Base-by-base conservation (phyloP, 23 tunicate genomes). In the Phallusia fumigata region DNA sequence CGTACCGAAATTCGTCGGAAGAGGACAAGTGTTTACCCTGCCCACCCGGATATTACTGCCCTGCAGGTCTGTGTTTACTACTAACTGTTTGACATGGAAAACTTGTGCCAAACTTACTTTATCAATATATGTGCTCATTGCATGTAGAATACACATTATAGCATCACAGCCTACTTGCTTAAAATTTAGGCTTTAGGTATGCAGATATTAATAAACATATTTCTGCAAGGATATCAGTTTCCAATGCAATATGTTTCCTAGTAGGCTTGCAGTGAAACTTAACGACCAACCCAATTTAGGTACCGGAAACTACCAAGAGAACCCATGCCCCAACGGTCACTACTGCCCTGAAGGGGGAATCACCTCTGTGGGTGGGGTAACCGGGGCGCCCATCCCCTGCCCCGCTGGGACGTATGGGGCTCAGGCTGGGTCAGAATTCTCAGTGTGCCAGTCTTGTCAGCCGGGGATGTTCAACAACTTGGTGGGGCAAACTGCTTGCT, bases 11-110 rank as follows among this genome's bases (percentile, higher is more conserved):
- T 53, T 88, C 97, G 19, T 85, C 96, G 18, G 85, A 64, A 0
- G 97, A 86, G 2, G 84, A 79, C 80, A 90, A 88, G 49, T 97
- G 99, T 81, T 79, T 64, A 76, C 95, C 99, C 18, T 97, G 99
- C 65, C 99, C 99, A 30, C 95, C 99, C 31, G 99, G 99, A n/a
- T 92, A 82, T 72, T 97, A 31, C 76, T 97, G 99, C 84, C 99
- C 99, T n/a, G 95, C 85, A 88, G 99, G 99, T 89, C 22, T 58
- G 69, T 58, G 47, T 40, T 40, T 40, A 40, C 47, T 3, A 40
- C 10, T 40, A 40, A 3, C 47, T 40, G 5, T 10, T 40, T 40
- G n/a, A n/a, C n/a, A n/a, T n/a, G n/a, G n/a, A n/a, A n/a, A n/a
- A n/a, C n/a, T n/a, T n/a, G n/a, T n/a, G n/a, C n/a, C n/a, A n/a